These are phyloP conservation scores for Microcebus griseorufus DNA, from an alignment of 2,113 vertebrate genomes.

Conservation along the genomic window DNA sequence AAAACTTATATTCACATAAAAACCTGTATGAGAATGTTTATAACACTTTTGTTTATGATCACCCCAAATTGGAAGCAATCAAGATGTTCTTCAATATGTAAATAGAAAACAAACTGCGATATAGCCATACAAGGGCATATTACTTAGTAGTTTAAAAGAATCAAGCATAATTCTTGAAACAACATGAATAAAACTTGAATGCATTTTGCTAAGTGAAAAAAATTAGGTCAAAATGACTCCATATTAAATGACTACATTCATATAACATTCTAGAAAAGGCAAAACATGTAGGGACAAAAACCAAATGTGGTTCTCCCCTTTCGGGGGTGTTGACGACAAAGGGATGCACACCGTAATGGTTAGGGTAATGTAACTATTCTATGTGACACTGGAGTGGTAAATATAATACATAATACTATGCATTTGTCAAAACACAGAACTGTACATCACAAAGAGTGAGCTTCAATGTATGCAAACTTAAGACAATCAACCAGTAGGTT, in stretches of 20 bases:
- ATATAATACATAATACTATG: neutral
- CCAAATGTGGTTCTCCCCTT: neutral
- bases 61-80: neutral
- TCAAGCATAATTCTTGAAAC: neutral
- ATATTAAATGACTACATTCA: neutral
- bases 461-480: neutral
- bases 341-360: neutral
- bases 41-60: neutral
- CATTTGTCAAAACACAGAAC: neutral
- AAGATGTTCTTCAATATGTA: neutral
- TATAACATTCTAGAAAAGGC: neutral
- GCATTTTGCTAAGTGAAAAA: neutral
- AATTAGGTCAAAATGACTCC: neutral
- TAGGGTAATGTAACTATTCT: neutral
- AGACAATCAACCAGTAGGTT: neutral
- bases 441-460: neutral
- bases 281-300: neutral
- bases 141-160: neutral
- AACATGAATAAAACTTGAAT: neutral
- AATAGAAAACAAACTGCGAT: neutral
- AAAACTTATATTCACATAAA: neutral
- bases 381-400: neutral
- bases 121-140: neutral
- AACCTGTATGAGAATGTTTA: neutral
- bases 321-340: neutral